Evolutionary conservation across 2,113 vertebrate species (phyloP).

Genomic region (Ia io): DNA sequence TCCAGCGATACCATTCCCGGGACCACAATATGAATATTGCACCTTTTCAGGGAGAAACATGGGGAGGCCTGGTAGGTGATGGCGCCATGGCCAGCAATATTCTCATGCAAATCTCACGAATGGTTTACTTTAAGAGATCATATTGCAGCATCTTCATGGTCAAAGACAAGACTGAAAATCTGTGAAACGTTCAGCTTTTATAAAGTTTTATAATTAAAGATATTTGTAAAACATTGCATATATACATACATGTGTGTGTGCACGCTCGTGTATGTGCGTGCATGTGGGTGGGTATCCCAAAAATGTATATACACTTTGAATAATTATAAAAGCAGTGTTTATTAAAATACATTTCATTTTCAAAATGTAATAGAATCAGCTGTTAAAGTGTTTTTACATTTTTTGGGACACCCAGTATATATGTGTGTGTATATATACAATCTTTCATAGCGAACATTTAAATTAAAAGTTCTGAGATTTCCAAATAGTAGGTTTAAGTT

Average conservation of each 20-base stretch:
- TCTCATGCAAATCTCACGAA: neutral
- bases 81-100: no score
- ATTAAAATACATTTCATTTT: no score
- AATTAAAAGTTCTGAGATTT: neutral
- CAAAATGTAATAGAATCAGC: no score
- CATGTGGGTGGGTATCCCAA: no score
- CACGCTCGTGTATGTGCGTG: no score
- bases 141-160: neutral
- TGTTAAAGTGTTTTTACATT: no score
- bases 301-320: no score
- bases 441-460: neutral
- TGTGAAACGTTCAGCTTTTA: neutral
- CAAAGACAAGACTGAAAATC: neutral
- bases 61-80: neutral
- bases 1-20: neutral
- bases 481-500: neutral
- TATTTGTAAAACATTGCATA: neutral
- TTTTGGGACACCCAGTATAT: no score
- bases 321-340: no score
- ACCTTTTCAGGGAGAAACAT: neutral
- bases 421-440: neutral
- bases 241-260: neutral
- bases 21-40: neutral
- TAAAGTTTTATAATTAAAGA: neutral
- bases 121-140: neutral